Evolutionary conservation across 2,113 vertebrate species (phyloP).

Genomic region (Pipra filicauda): DNA sequence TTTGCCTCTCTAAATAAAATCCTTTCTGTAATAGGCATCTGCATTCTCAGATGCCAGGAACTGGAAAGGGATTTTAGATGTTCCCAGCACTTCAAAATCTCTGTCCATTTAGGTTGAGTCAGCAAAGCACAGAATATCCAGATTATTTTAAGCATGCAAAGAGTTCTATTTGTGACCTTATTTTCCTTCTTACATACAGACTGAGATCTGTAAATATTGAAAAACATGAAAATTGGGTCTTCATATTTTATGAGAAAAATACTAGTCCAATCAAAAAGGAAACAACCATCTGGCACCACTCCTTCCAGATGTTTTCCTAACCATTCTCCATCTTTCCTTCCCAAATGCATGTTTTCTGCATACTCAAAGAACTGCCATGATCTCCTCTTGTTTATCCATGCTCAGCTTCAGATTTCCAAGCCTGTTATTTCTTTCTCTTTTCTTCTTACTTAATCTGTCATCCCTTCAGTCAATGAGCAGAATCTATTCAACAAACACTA

Average conservation of each 20-base stretch:
- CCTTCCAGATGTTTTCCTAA: conserved; percentile 4
- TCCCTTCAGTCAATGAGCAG: neutral
- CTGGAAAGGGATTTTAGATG: neutral
- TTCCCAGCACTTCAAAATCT: neutral
- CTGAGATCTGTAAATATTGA: conserved; percentile 17
- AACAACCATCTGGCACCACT: neutral
- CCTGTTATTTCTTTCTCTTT: neutral
- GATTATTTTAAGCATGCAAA: conserved; percentile 2
- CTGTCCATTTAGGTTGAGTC: neutral
- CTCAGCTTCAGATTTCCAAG: neutral
- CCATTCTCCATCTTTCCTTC: neutral
- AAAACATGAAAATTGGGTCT: conserved; percentile 8
- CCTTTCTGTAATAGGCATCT: neutral
- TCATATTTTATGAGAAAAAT: conserved; percentile 4
- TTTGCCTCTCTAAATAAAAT: neutral
- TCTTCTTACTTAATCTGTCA: neutral
- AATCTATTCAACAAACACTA: neutral
- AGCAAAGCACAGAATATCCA: conserved; percentile 5
- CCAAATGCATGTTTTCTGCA: neutral
- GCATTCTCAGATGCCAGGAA: neutral
- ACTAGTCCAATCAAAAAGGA: neutral
- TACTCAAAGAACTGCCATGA: neutral
- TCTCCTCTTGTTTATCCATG: neutral
- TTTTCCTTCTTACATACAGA: neutral
- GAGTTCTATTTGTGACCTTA: neutral